A percentile compares a stretch with the other conserved stretches of the same genome.
Evolutionary conservation across 2,113 vertebrate genomes (phyloP).

Genomic region (Coptodon rendalli): DNA sequence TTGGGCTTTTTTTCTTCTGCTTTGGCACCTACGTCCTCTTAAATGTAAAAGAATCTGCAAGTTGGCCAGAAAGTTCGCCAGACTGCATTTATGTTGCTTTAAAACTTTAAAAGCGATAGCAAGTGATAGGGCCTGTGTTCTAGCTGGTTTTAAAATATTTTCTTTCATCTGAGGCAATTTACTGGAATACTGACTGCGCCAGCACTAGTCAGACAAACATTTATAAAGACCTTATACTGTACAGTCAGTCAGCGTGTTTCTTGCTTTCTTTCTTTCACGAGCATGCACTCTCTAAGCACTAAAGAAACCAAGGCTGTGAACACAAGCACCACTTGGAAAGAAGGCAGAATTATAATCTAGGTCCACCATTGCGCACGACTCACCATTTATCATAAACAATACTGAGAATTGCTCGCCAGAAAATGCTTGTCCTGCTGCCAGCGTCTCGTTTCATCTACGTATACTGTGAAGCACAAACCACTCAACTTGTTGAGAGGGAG

Average conservation of each 20-base stretch:
- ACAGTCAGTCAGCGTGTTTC: not conserved
- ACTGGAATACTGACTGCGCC: slow-evolving; percentile 31
- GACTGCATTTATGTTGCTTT: not conserved
- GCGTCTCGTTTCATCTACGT: slow-evolving; percentile 8
- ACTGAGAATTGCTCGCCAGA: slow-evolving; percentile 17
- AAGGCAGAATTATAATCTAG: not conserved
- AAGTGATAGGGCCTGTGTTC: not conserved
- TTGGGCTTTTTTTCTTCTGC: not conserved
- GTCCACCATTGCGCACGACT: slow-evolving; percentile 5
- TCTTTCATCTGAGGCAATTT: slow-evolving; percentile 10
- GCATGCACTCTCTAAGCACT: not conserved
- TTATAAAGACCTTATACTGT: slow-evolving; percentile 11
- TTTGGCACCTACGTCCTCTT: slow-evolving; percentile 16
- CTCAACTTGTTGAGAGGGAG: not conserved
- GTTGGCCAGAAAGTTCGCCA: not conserved
- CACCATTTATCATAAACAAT: slow-evolving; percentile 41
- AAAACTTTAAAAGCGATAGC: not conserved
- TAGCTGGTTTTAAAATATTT: slow-evolving; percentile 1
- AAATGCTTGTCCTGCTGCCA: slow-evolving; percentile 43
- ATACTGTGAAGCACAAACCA: slow-evolving; percentile 23
- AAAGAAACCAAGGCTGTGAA: not conserved
- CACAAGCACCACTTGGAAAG: slow-evolving; percentile 3
- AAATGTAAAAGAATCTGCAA: slow-evolving; percentile 9
- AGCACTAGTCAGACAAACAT: slow-evolving; percentile 15
- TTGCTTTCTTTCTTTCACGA: not conserved